Conservation (phyloP, 1,140 invertebrate genomes). For the Atta cephalotes region DNA sequence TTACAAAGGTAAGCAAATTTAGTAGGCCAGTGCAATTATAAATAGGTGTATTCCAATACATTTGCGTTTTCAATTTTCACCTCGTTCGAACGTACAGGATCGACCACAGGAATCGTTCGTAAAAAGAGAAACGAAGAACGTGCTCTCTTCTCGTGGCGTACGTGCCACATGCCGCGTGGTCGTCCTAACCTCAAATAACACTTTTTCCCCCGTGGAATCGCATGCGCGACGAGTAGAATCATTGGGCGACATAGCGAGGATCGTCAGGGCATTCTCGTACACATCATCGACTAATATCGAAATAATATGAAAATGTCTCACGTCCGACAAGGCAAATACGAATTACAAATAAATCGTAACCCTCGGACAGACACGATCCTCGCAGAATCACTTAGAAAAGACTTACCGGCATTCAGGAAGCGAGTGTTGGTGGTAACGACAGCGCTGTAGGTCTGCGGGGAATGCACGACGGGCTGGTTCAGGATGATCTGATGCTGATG, state of each 20-base stretch:
- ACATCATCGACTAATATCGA: neutral
- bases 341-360: too few relatives aligned
- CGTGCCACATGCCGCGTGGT: slow-evolving; percentile 72
- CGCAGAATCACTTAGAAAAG: neutral
- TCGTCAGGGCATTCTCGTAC: neutral
- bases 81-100: too few relatives aligned
- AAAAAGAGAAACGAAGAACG: slow-evolving; percentile 24
- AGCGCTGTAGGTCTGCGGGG: slow-evolving; percentile 77
- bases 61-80: too few relatives aligned
- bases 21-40: too few relatives aligned
- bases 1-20: too few relatives aligned
- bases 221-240: neutral
- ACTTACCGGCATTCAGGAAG: slow-evolving; percentile 80
- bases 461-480: slow-evolving; percentile 77
- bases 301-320: neutral
- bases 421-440: slow-evolving; percentile 75
- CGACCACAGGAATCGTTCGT: too few relatives aligned
- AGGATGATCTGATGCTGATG: slow-evolving; percentile 74
- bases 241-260: neutral
- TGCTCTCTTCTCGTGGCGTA: slow-evolving; percentile 20
- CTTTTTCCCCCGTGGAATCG: neutral
- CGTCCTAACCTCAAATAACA: slow-evolving; percentile 73
- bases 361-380: too few relatives aligned
- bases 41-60: too few relatives aligned
- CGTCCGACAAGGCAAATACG: too few relatives aligned